Base-by-base conservation (phyloP, 2,797 vertebrate species). In the Staurois parvus region DNA sequence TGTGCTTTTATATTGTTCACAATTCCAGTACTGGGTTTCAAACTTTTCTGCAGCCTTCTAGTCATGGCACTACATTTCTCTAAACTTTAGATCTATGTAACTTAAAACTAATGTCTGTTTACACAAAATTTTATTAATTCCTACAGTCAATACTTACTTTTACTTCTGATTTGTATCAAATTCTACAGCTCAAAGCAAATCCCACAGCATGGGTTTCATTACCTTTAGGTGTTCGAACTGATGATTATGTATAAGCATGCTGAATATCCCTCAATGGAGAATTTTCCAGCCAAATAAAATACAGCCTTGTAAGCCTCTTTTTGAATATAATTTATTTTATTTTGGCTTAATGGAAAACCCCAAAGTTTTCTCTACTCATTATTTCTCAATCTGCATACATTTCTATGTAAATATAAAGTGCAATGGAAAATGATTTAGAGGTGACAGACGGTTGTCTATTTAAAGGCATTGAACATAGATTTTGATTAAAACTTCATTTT, bases 161-260 rank as follows among this genome's bases (percentile, higher is more conserved):
- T 42, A 76, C 74, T 76, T 34, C 12, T 64, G 32, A 19, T 77
- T 77, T 32, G 29, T 37, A 37, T 62, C 62, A 64, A 40, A 37
- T 77, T 77, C 64, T 64, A 21, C 76, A 78, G 76, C 59, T 78
- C 64, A 29, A 67, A 78, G 37, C 62, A 78, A 78, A 67, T 78
- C 62, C 59, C 62, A 66, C 52, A 78, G 76, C 37, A 67, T 78
- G 59, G 59, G 6, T 42, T 67, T 40, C 42, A 11, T 78, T 78
- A 78, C 76, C 34, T 8, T 78, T 40, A 40, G 56, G 59, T 66
- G 26, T 67, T 67, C 15, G 13, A 13, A 28, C 66, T 11, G 10
- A 26, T 26, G 66, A 29, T 28, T 67, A 67, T 12, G 4, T 29
- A 26, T 77, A 28, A 28, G 32, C 75, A 66, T 67, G 52, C 56